Conservation (phyloP, 2,888 invertebrate genomes). For the Onchidella celtica region DNA sequence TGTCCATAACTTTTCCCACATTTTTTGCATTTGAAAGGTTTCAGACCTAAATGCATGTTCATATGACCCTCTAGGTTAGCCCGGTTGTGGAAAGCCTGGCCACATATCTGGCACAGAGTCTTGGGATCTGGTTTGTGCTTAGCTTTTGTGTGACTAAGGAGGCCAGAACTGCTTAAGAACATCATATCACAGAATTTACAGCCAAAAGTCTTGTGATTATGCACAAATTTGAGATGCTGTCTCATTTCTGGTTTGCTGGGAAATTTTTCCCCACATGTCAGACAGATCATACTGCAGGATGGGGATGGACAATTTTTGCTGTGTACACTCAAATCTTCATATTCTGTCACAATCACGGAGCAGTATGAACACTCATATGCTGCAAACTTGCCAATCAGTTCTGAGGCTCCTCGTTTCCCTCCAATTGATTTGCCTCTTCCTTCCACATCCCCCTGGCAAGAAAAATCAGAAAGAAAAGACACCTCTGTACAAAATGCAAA, state of each 20-base stretch:
- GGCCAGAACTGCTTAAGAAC: slow-evolving; percentile 44
- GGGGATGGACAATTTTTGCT: slow-evolving; percentile 44
- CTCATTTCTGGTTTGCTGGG: slow-evolving; percentile 47
- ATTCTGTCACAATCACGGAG: slow-evolving; percentile 45
- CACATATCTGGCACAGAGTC: slow-evolving; percentile 47
- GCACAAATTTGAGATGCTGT: slow-evolving; percentile 41
- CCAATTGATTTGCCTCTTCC: not conserved
- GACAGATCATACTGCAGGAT: slow-evolving; percentile 47
- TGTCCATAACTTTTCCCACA: slow-evolving; percentile 48
- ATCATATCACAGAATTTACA: slow-evolving; percentile 49
- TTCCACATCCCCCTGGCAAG: slow-evolving; percentile 33
- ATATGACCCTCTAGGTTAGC: slow-evolving; percentile 47
- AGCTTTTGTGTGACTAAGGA: slow-evolving; percentile 45
- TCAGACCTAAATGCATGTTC: slow-evolving; percentile 46
- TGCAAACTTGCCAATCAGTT: slow-evolving; percentile 47
- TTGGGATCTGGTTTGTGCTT: slow-evolving; percentile 47
- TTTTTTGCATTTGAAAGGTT: slow-evolving; percentile 43
- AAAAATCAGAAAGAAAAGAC: slow-evolving; percentile 33
- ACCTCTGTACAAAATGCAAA: not conserved
- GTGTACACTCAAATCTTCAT: slow-evolving; percentile 37
- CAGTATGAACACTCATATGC: slow-evolving; percentile 48
- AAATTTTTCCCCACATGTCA: slow-evolving; percentile 48
- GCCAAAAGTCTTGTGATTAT: slow-evolving; percentile 44
- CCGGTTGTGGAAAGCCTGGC: slow-evolving; percentile 45
- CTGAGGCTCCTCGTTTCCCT: slow-evolving; percentile 42